Base-by-base conservation (phyloP, 2,113 vertebrate species). In the Rhea pennata region DNA sequence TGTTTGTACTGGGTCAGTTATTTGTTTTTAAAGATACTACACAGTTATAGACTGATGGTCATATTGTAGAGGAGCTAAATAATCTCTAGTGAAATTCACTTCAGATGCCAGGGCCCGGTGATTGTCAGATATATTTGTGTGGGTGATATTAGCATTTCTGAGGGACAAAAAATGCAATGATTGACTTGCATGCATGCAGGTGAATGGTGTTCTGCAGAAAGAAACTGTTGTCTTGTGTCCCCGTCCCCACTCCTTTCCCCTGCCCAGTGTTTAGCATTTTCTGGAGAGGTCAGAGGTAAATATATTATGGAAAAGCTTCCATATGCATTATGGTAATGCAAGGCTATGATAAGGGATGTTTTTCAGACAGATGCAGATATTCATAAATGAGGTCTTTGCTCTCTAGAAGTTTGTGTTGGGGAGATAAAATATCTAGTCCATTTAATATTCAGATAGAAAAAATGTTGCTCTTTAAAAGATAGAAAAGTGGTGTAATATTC, bases 131-230 rank as follows among this genome's bases (percentile, higher is more conserved):
- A 24, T 20, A 36, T 76, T 91, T 89, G 36, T 74, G 81, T 89
- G 54, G 33, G 8, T 6, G 31, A 46, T 29, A 59, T 24, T 46
- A 62, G 36, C 27, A 36, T 76, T 89, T 87, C 50, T 85, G 54
- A 67, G 39, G 29, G 40, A 56, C 14, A 56, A 8, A 70, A 9
- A 0, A 4, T 2, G 4, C 44, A 66, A 0, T 36, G 53, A 53
- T 40, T 39, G 33, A 13, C 72, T 53, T 9, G 4, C 9, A 6
- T 31, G 15, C 10, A 26, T 76, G 15, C 29, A 71, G n/a, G 67
- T 66, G 67, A 62, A 74, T 21, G n/a, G n/a, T 5, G 11, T 92
- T 67, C 15, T 36, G 39, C n/a, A 31, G 40, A 22, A 94, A 27
- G 53, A 27, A 56, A 36, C 36, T n/a, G n/a, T 36, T 36, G 36